Conservation (phyloP, 2,113 vertebrate genomes). For the Bungarus multicinctus region DNA sequence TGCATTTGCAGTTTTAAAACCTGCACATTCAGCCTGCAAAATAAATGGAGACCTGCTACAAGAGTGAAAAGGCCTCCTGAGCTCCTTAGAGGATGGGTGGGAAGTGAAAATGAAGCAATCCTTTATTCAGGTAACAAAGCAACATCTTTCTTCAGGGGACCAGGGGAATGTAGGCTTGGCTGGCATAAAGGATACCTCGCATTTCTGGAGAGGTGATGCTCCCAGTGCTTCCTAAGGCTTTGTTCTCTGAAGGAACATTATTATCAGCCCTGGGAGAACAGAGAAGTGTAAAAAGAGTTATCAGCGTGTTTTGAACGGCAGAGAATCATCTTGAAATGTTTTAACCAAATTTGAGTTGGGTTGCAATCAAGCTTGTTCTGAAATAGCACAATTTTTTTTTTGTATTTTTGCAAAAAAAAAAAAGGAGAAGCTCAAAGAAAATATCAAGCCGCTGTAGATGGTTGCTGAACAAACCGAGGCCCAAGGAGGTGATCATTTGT, state of each 20-base stretch:
- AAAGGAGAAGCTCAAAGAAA: background rate
- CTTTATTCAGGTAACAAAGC: background rate
- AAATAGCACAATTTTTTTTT: background rate
- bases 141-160: background rate
- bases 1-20: background rate
- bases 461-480: too few relatives aligned
- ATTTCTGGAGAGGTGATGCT: background rate
- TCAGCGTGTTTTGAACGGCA: background rate
- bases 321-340: background rate
- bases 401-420: background rate
- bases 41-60: background rate
- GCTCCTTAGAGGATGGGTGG: background rate
- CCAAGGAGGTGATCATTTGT: background rate
- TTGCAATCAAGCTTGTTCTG: background rate
- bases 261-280: background rate
- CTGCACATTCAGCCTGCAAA: background rate
- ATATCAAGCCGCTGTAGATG: background rate
- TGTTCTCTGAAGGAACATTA: background rate
- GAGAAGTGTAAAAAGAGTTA: background rate
- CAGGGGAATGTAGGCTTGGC: background rate
- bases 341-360: background rate
- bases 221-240: background rate
- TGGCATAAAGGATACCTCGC: too few relatives aligned
- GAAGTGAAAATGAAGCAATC: background rate
- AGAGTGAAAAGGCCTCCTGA: background rate